Evolutionary conservation across 2,888 invertebrate species (phyloP), one percentile per base, ranked within the genome.

Genomic region (Disparrhopalites patrizii): DNA sequence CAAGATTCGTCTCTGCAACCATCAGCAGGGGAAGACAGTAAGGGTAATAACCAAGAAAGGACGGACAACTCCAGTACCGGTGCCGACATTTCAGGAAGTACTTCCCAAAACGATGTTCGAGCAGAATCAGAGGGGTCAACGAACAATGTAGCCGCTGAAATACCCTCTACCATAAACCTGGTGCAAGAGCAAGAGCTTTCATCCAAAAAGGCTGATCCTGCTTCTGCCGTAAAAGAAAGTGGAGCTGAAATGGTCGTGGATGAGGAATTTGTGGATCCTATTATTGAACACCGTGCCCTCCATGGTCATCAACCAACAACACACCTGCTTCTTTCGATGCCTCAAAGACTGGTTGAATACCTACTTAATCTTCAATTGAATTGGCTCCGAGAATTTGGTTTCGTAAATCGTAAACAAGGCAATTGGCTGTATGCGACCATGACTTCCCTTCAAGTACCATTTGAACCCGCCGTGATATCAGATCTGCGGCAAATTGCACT

Each of bases 341-440:
- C 68, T 15, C 71, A 72, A 31, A 43, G 31, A 1, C 65, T 69
- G 18, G 20, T 72, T 7, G 68, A 68, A 33, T 68, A 62, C 36
- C 66, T 73, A n/a, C 30, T 72, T 3, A 66, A 60, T 15, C 68
- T 66, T 27, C 64, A 71, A 27, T 31, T 71, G 1, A 36, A 66
- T 1, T 73, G 72, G 73, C 13, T 73, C 1, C 63, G 62, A 18
- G 67, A 65, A 18, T 60, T 63, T 23, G 71, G 72, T 10, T 57
- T 72, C 23, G 51, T 70, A 3, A 72, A 71, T 43, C 61, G 67
- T 47, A 64, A 66, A 15, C 70, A 71, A 57, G 72, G 72, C 3
- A 68, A 69, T 61, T 73, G 73, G 73, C 47, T 73, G 1, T 73
- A 71, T 52, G 66, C 73, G 7, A 10, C 71, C 7, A 31, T 73